Percentiles rank a stretch among this genome's conserved stretches.
Conservation (phyloP, 1,140 invertebrate genomes). For the Parasteatoda tepidariorum region DNA sequence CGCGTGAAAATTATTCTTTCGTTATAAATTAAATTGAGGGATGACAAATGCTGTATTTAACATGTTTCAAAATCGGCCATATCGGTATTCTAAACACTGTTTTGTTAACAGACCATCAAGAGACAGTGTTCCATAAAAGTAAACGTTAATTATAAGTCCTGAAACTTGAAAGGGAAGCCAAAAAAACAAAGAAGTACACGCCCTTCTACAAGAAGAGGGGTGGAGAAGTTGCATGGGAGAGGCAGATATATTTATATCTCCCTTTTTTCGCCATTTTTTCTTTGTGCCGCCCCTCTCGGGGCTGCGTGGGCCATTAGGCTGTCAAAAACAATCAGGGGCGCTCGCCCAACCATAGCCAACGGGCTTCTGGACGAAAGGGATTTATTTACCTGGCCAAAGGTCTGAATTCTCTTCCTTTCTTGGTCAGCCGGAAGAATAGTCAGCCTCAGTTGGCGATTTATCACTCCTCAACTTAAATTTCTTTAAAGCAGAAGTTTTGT, state of each 20-base stretch:
- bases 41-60: too few species aligned
- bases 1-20: too few species aligned
- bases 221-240: not conserved
- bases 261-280: too few species aligned
- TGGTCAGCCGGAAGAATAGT: slow-evolving; percentile 18
- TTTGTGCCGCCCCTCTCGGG: slow-evolving; percentile 20
- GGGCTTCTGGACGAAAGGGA: slow-evolving; percentile 29
- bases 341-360: slow-evolving; percentile 7
- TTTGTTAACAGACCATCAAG: too few species aligned
- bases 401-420: slow-evolving; percentile 3
- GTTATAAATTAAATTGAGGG: too few species aligned
- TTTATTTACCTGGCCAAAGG: slow-evolving; percentile 30
- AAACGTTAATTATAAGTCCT: not conserved
- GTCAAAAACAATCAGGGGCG: slow-evolving; percentile 54
- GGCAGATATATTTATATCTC: slow-evolving; percentile 12
- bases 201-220: not conserved
- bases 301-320: slow-evolving; percentile 47
- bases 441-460: slow-evolving; percentile 17
- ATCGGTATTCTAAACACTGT: too few species aligned
- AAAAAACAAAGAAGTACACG: not conserved
- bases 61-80: too few species aligned
- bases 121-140: too few species aligned
- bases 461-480: too few species aligned
- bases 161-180: not conserved
- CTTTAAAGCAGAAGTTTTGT: too few species aligned